Conservation (phyloP, 2,888 invertebrate species). For the Horisme vitalbata region DNA sequence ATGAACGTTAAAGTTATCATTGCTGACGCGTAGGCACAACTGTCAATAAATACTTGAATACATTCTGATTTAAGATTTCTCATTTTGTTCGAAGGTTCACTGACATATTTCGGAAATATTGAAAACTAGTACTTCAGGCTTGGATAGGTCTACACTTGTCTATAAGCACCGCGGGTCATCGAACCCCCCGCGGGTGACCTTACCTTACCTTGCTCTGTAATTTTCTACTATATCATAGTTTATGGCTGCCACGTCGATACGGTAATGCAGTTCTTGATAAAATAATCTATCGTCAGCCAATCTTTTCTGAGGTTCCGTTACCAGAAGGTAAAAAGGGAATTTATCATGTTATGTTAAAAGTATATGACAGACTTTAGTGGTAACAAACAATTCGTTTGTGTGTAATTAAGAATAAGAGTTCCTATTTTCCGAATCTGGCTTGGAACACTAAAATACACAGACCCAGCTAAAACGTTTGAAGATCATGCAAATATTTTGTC, state of each 20-base stretch:
- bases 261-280: background rate
- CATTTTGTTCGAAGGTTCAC: background rate
- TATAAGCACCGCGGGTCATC: conserved; percentile 9
- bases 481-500: no score
- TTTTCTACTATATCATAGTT: conserved; percentile 9
- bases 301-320: no score
- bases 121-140: background rate
- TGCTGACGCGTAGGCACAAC: conserved; percentile 88
- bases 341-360: no score
- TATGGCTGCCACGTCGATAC: background rate
- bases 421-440: no score
- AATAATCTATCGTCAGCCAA: no score
- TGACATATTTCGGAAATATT: conserved; percentile 4
- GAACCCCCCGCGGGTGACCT: conserved; percentile 16
- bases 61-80: no score
- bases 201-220: conserved; percentile 19
- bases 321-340: no score
- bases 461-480: no score
- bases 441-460: no score
- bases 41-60: conserved; percentile 63
- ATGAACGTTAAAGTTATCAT: conserved; percentile 99
- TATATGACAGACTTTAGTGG: no score
- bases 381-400: no score
- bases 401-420: no score
- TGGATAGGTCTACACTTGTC: conserved; percentile 12